phyloP scores from a whole-genome alignment of 2,797 vertebrate genomes.

The Intellagama lesueurii region DNA sequence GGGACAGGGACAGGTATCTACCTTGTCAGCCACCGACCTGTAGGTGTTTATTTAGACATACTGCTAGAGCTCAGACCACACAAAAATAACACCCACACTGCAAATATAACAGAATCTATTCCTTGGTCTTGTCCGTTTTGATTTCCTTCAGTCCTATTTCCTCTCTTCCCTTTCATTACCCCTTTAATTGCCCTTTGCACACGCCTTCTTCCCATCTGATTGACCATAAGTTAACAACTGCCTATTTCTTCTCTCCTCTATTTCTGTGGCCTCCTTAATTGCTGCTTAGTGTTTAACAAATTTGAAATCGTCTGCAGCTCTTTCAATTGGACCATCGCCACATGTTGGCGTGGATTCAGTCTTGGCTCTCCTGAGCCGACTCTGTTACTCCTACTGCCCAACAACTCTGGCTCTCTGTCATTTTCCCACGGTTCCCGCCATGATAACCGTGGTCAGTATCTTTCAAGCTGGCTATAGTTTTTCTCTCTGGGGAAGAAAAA shows the following conservation, averaged over 20 bases:
- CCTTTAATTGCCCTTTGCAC: background rate
- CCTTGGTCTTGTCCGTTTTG: background rate
- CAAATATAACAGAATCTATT: background rate
- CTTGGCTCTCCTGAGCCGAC: conserved; percentile 11
- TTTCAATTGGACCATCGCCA: conserved; percentile 29
- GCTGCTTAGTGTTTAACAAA: conserved; percentile 22
- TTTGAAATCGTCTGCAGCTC: conserved; percentile 19
- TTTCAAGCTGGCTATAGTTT: background rate
- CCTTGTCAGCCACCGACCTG: background rate
- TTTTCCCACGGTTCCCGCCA: conserved; percentile 38
- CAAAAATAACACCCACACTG: background rate
- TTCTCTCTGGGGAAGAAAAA: background rate
- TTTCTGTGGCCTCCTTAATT: background rate
- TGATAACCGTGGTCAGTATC: background rate
- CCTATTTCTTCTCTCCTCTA: conserved; percentile 10
- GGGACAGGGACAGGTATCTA: background rate
- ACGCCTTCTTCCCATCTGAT: background rate
- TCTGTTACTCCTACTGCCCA: background rate
- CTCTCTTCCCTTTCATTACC: background rate
- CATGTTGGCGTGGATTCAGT: conserved; percentile 1
- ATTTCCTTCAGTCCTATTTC: background rate
- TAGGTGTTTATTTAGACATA: background rate
- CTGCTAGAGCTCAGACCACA: background rate
- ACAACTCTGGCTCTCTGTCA: conserved; percentile 11
- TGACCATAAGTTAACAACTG: background rate